These are phyloP conservation scores for Ecliptopera silaceata DNA, from an alignment of 2,888 invertebrate genomes.

Conservation along the genomic window DNA sequence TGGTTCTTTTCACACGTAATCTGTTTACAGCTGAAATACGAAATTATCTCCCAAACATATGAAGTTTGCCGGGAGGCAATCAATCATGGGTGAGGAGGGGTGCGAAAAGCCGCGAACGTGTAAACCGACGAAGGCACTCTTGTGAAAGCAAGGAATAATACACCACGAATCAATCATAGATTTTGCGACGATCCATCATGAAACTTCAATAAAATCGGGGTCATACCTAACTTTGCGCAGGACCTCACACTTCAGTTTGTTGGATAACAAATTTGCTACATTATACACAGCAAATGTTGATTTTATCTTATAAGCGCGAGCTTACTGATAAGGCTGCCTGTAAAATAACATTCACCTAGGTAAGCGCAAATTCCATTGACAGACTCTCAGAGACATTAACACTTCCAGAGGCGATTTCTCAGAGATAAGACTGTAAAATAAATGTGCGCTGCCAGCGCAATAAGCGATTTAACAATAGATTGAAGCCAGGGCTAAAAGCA, in stretches of 20 bases:
- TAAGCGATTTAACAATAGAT: conserved; percentile 69
- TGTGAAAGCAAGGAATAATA: conserved; percentile 78
- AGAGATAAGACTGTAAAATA: conserved; percentile 43
- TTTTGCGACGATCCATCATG: conserved; percentile 79
- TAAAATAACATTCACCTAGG: conserved; percentile 25
- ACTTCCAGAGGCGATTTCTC: conserved; percentile 27
- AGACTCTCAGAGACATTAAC: conserved; percentile 22
- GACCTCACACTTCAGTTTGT: conserved; percentile 33
- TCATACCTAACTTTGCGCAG: conserved; percentile 27
- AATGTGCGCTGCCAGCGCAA: conserved; percentile 51
- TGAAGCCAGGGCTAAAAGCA: conserved; percentile 50
- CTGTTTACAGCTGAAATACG: conserved; percentile 81
- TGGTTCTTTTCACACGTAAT: conserved; percentile 78
- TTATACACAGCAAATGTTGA: conserved; percentile 34
- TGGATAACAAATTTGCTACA: conserved; percentile 31
- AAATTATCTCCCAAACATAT: conserved; percentile 82
- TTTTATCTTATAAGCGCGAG: conserved; percentile 9
- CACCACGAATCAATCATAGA: conserved; percentile 82
- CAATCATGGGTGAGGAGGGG: conserved; percentile 73
- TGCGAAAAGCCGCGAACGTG: conserved; percentile 71
- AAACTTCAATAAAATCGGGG: conserved; percentile 70
- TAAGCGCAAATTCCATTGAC: conserved; percentile 20
- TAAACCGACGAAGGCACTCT: conserved; percentile 72
- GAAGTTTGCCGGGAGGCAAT: conserved; percentile 77
- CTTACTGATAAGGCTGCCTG: conserved; percentile 10